Evolutionary conservation across 2,888 invertebrate species (phyloP), one percentile per base, ranked within the genome.

Genomic region (Schizaphis graminum): DNA sequence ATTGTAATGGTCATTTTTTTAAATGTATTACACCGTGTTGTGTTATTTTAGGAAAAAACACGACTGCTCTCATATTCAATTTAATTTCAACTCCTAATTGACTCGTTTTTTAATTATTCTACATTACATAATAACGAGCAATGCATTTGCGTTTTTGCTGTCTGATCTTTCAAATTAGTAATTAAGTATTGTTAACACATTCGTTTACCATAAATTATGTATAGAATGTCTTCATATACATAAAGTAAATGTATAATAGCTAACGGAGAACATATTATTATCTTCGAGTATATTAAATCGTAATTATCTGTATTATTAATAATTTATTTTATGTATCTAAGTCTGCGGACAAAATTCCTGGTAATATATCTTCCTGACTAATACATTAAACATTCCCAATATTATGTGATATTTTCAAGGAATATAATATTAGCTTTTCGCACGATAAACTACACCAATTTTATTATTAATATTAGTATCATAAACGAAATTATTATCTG

Each of bases 61-160:
- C 2, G 35, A 35, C 77, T 77, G 21, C 10, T 77, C 10, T 49
- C 35, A 2, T 90, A 49, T 26, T 35, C 11, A 13, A 49, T 67
- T 90, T 49, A 90, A 67, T 67, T 90, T 47, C 3, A 90, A 49
- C 21, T 84, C 77, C 28, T 53, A 53, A 91, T 53, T 91, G 41
- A 26, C 35, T 77, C 41, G 53, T 84, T 26, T 91, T 77, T 91
- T 84, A 84, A 84, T 84, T 84, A 56, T 91, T 84, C 26, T 91
- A 16, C n/a, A 41, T 84, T 91, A 26, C 47, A 53, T 24, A 90
- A 90, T 35, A 35, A 35, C 2, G 13, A 86, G 41, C 21, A 16
- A 57, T n/a, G 28, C 0, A n/a, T 91, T 56, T 85, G 24, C 24
- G 7, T n/a, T 85, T 56, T 57, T 41, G 56, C 57, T 57, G 10